These are phyloP conservation scores for Stegana nigrithorax DNA, from an alignment of 2,888 invertebrate genomes.

Conservation along the genomic window DNA sequence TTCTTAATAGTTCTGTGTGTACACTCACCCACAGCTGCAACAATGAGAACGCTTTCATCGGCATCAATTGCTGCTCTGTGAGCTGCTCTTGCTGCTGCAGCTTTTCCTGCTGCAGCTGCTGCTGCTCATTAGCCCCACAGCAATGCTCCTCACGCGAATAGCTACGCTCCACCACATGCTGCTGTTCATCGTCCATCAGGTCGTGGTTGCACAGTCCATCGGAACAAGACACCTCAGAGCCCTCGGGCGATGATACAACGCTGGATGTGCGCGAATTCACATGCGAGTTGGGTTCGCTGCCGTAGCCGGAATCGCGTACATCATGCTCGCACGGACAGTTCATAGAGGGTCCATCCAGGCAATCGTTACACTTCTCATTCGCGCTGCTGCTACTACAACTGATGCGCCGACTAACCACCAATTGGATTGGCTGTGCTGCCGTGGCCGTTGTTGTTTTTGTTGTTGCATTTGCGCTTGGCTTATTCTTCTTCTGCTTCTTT, in stretches of 20 bases:
- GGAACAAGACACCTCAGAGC: slow-evolving; percentile 89
- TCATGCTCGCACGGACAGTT: slow-evolving; percentile 71
- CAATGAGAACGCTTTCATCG: slow-evolving; percentile 49
- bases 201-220: slow-evolving; percentile 89
- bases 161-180: too few species aligned
- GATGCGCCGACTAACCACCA: background rate
- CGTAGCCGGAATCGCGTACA: slow-evolving; percentile 83
- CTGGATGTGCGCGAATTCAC: slow-evolving; percentile 80
- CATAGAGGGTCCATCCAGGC: slow-evolving; percentile 50
- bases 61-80: slow-evolving; percentile 78
- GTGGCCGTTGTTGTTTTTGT: slow-evolving; percentile 5
- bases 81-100: slow-evolving; percentile 81
- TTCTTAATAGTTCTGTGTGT: background rate
- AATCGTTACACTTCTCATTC: slow-evolving; percentile 57
- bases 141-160: slow-evolving; percentile 15
- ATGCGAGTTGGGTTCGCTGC: slow-evolving; percentile 77
- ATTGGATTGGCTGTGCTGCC: slow-evolving; percentile 22
- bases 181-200: slow-evolving; percentile 40
- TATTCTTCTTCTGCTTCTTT: slow-evolving; percentile 53
- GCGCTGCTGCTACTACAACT: slow-evolving; percentile 3
- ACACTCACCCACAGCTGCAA: slow-evolving; percentile 51
- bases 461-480: slow-evolving; percentile 25
- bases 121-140: slow-evolving; percentile 36
- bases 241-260: slow-evolving; percentile 86
- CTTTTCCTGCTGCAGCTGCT: slow-evolving; percentile 40